A percentile compares a stretch with the other conserved stretches of the same genome.
These are phyloP conservation scores for Bombus confusus DNA, from an alignment of 1,140 invertebrate genomes.

Conservation along the genomic window DNA sequence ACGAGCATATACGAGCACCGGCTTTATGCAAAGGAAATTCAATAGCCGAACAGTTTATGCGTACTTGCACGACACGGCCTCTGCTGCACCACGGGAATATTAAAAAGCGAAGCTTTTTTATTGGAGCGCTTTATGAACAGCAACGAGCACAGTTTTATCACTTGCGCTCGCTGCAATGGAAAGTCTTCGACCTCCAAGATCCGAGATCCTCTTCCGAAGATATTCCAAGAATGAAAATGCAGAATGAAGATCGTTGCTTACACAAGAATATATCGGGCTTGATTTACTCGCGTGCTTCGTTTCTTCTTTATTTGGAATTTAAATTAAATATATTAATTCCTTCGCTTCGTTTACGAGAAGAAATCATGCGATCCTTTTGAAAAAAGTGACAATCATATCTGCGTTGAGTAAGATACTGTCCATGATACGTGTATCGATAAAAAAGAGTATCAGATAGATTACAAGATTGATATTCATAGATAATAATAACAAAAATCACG, in stretches of 20 bases:
- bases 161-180: conserved; percentile 27
- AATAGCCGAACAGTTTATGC: conserved; percentile 74
- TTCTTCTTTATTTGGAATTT: background rate
- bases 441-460: background rate
- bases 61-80: conserved; percentile 48
- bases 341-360: too few relatives aligned
- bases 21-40: conserved; percentile 67
- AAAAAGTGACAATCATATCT: too few relatives aligned
- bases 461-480: too few relatives aligned
- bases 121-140: conserved; percentile 70
- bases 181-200: background rate
- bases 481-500: too few relatives aligned
- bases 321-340: too few relatives aligned
- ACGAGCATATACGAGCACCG: conserved; percentile 24
- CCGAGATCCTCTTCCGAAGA: conserved; percentile 13
- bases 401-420: background rate
- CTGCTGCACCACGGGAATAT: conserved; percentile 64
- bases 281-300: background rate
- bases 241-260: background rate
- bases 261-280: background rate
- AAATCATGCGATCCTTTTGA: too few relatives aligned
- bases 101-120: conserved; percentile 74
- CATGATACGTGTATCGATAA: background rate
- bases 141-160: conserved; percentile 59
- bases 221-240: background rate